These are phyloP conservation scores for Aporophyla lueneburgensis DNA, from an alignment of 2,888 invertebrate species.

Conservation along the genomic window DNA sequence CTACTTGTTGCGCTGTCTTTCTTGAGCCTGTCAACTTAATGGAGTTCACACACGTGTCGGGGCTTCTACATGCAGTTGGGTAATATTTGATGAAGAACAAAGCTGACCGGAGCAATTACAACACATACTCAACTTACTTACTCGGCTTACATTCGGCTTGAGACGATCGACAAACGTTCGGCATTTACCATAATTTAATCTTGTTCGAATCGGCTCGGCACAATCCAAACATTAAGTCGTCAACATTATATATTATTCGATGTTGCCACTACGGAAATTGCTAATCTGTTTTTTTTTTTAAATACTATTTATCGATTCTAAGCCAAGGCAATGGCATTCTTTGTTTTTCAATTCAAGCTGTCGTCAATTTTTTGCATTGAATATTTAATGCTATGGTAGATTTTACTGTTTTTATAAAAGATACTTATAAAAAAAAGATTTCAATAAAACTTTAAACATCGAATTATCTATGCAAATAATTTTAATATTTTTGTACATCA, in stretches of 20 bases:
- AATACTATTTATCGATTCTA: no score
- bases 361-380: no score
- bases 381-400: background rate
- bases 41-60: background rate
- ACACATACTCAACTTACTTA: background rate
- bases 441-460: no score
- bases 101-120: no score
- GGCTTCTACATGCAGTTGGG: background rate
- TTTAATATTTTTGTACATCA: background rate
- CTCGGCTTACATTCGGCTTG: background rate
- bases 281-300: background rate
- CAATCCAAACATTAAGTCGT: background rate
- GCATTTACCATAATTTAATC: background rate
- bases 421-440: background rate
- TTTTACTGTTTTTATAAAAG: background rate
- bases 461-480: no score
- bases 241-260: background rate
- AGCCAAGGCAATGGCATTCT: no score
- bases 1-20: background rate
- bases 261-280: background rate
- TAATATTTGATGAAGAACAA: background rate
- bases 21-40: background rate
- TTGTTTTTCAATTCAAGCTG: no score
- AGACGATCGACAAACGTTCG: background rate
- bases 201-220: background rate